Base-by-base conservation (phyloP, 2,113 vertebrate genomes). In the Vimba vimba region DNA sequence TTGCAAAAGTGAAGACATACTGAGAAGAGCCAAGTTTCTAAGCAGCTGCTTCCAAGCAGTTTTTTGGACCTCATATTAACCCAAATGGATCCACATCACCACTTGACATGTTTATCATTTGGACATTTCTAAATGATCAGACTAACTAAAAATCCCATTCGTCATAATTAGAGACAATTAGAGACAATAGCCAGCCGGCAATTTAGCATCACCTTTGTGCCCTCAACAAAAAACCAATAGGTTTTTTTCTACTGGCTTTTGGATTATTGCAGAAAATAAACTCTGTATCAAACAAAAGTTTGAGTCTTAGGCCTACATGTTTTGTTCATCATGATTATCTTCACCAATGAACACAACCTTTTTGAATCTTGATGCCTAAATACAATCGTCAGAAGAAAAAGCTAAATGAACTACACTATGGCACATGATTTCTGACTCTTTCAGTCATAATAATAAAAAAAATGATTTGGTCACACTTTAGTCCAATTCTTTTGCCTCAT, bases 1-100 rank as follows among this genome's bases (percentile, higher is more conserved):
- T 74, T 71, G 68, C 82, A 83, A 71, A 83, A 83, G 45, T 57
- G 9, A 55, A 73, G 47, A 73, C 10, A 71, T 52, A 57, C 1
- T 13, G 68, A 39, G 23, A 71, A 59, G 30, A 73, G 64, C 50
- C 81, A 83, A 83, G 30, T n/a, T 73, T n/a, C 50, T 57, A 52
- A 59, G 68, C 82, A 83, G 66, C 82, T 83, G 82, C 73, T 83
- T 83, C 19, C 30, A 73, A 27, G 21, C 47, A 69, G 80, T 21
- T 52, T 73, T 83, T 55, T 57, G 33, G 47, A 15, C 30, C 50
- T 71, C 30, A n/a, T 43, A 21, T n/a, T 25, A 52, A 71, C 45
- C 30, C 25, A 27, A 23, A 23, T 30, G 79, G 15, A 66, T 71
- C 27, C 21, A 27, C 36, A 80, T 47, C 17, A 62, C 9, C 15